Evolutionary conservation across 37 sponge, comb jelly and placozoan genomes (phyloP).

Genomic region (Spongilla lacustris): DNA sequence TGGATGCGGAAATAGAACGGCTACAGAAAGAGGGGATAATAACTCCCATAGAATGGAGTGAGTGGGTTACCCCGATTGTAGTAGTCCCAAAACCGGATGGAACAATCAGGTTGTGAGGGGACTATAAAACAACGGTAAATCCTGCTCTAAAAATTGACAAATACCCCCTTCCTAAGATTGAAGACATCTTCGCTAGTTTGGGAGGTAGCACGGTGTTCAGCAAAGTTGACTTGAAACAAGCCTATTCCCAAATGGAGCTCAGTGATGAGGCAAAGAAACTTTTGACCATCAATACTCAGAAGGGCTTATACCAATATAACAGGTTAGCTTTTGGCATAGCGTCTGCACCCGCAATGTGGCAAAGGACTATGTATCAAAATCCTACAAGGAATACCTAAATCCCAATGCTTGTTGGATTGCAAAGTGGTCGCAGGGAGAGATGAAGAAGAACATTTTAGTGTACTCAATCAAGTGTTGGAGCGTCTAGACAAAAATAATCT

Average conservation of each 20-base stretch:
- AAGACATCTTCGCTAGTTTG: slow-evolving; percentile 32
- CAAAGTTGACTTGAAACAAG: slow-evolving; percentile 25
- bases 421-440: slow-evolving; percentile 33
- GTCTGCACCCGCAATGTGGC: slow-evolving; percentile 21
- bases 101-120: slow-evolving; percentile 29
- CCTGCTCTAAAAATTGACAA: slow-evolving; percentile 13
- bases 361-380: neutral
- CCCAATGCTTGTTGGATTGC: slow-evolving; percentile 21
- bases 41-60: slow-evolving; percentile 7
- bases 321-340: slow-evolving; percentile 26
- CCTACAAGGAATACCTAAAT: neutral
- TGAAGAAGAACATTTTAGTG: slow-evolving; percentile 9
- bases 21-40: slow-evolving; percentile 10
- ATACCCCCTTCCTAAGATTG: slow-evolving; percentile 35
- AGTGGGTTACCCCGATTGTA: slow-evolving; percentile 52
- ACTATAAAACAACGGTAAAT: slow-evolving; percentile 38
- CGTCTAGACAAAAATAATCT: slow-evolving; percentile 18
- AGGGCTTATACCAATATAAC: slow-evolving; percentile 7
- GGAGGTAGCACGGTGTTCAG: slow-evolving; percentile 23
- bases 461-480: neutral
- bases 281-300: slow-evolving; percentile 5
- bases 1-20: slow-evolving; percentile 6
- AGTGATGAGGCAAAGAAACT: neutral
- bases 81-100: slow-evolving; percentile 27
- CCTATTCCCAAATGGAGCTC: slow-evolving; percentile 16